Evolutionary conservation across 2,888 invertebrate genomes (phyloP), one percentile per base, ranked within the genome.

Genomic region (Erebia epiphron): DNA sequence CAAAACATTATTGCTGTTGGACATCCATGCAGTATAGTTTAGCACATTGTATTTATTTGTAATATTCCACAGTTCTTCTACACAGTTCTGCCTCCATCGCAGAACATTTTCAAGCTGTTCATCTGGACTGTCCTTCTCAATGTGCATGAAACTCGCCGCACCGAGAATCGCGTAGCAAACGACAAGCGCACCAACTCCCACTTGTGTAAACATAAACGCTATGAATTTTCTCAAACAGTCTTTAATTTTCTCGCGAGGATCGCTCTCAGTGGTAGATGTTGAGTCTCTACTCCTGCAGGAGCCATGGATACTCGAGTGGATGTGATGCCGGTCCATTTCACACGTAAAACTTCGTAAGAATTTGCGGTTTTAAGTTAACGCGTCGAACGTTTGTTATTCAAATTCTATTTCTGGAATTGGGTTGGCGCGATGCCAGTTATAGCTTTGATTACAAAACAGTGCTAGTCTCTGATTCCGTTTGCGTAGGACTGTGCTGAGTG

Each of bases 191-290:
- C 98, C 98, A 50, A 98, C 98, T 77, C 98, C 98, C 81, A 97
- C 96, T 94, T 98, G 98, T 9, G 98, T 98, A 91, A 97, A 98
- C 98, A 98, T 98, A 83, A 98, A 98, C 9, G 97, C 97, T 70
- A 97, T 95, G 78, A 97, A 94, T 87, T 97, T 97, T 58, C 98
- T 94, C 80, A 97, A 96, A 84, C 97, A 98, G 82, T 97, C 96
- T 87, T 97, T 97, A 70, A 98, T 95, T 82, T 96, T 96, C 82
- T 97, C 97, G 49, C 95, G 92, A 0, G 96, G 95, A 79, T 96
- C 96, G 81, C 94, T 94, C 71, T 94, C 95, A 58, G 94, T 94
- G 21, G 95, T 95, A 0, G 96, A 95, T 1, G 96, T 95, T 0
- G 96, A 96, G 43, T 95, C 96, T 54, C 94, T 92, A 78, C 96